Evolutionary conservation across 2,888 invertebrate species (phyloP), one percentile per base, ranked within the genome.

Genomic region (Blomia tropicalis): DNA sequence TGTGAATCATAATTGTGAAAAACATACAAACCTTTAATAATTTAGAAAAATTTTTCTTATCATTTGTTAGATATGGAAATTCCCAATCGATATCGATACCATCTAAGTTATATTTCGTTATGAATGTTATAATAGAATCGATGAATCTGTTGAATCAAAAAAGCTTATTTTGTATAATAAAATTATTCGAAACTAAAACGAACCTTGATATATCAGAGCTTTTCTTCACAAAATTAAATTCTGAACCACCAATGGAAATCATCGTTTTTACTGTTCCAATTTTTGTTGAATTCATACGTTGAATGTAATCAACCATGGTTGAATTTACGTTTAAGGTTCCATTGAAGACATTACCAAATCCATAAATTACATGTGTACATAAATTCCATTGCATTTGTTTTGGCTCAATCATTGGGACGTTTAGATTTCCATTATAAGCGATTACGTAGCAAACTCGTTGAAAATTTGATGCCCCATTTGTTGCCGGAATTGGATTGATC

Each of bases 331-430:
- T n/a, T 1, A 88, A 74, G 4, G 78, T 75, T 66, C 79, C 80
- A 70, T 86, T 80, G 4, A 72, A 71, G 41, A 88, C 77, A 64
- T 73, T 72, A 29, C 82, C 83, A 76, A 86, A 84, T 44, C 83
- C 88, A 63, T 87, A 75, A 72, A 85, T 85, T 65, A 89, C 80
- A 74, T 89, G 89, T 1, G 88, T 87, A 72, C 89, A 90, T 62
- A 89, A 76, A 69, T 79, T 73, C 27, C 85, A 47, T 47, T 27
- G 22, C 51, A 47, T 47, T 27, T 47, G 80, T 71, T 85, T 81
- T 36, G 87, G 78, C 23, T 4, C 23, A 7, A 32, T 29, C 27
- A 63, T 27, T 19, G 60, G 27, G 1, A 43, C 32, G 36, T 27
- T 29, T 7, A 25, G 27, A n/a, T 1, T 58, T 31, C 11, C 43